Conservation (phyloP, 2,113 vertebrate species). For the Varanus komodoensis region DNA sequence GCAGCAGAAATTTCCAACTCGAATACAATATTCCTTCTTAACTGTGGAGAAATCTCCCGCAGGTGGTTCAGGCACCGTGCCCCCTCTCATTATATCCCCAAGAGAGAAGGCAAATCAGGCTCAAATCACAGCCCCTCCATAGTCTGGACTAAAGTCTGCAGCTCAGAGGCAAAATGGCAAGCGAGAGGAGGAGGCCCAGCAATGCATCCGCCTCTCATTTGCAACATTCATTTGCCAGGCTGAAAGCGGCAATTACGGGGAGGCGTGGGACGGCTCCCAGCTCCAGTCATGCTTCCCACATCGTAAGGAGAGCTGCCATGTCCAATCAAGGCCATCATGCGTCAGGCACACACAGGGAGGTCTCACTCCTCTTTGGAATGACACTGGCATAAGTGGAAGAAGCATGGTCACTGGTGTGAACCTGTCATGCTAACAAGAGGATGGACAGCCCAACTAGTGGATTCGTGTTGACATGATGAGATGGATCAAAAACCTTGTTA, state of each 20-base stretch:
- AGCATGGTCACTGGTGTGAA: accelerated
- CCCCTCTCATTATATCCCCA: neutral
- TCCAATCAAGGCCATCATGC: neutral
- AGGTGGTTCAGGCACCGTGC: neutral
- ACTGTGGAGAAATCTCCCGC: neutral
- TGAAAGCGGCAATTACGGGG: neutral
- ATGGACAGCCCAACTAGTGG: accelerated
- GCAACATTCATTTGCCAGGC: neutral
- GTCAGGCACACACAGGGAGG: accelerated
- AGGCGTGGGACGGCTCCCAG: too few relatives aligned
- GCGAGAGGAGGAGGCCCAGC: neutral
- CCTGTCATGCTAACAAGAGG: neutral
- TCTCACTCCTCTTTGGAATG: neutral
- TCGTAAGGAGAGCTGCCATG: accelerated
- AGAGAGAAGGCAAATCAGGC: neutral
- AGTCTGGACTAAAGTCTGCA: neutral
- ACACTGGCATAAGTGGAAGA: accelerated
- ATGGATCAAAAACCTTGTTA: neutral
- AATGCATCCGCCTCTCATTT: neutral
- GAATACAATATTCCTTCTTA: constrained; percentile 21
- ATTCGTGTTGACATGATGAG: neutral
- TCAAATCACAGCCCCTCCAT: neutral
- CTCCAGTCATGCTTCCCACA: neutral
- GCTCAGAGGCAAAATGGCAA: neutral
- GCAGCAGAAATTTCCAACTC: neutral